phyloP scores from a whole-genome alignment of 2,797 vertebrate genomes.

The Pristis pectinata region DNA sequence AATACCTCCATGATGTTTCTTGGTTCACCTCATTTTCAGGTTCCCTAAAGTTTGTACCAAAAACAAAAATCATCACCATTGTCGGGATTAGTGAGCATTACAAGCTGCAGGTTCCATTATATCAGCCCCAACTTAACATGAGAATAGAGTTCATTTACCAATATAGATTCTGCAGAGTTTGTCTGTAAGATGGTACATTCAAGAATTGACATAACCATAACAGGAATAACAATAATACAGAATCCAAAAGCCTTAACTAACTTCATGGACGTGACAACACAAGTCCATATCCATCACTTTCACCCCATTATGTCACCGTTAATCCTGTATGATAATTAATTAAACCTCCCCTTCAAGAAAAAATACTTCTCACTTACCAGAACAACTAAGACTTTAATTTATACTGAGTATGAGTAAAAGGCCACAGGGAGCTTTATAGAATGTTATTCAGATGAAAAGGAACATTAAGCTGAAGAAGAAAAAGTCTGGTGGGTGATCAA shows the following conservation, averaged over 20 bases:
- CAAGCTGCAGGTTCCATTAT: background rate
- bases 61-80: slow-evolving; percentile 49
- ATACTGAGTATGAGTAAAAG: background rate
- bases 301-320: background rate
- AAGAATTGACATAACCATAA: background rate
- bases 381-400: background rate
- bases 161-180: background rate
- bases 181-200: background rate
- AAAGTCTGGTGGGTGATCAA: no score
- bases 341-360: background rate
- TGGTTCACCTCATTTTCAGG: slow-evolving; percentile 66
- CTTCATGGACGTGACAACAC: background rate
- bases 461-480: background rate
- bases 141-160: background rate
- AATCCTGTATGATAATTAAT: background rate
- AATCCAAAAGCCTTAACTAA: background rate
- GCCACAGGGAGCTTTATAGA: background rate
- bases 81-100: background rate
- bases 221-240: background rate
- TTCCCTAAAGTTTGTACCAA: slow-evolving; percentile 64
- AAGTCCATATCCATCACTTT: background rate
- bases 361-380: background rate
- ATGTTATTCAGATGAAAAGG: background rate
- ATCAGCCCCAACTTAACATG: background rate
- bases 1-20: slow-evolving; percentile 71